These are phyloP conservation scores for Heliothis subflexa DNA, from an alignment of 1,140 invertebrate genomes.

Conservation along the genomic window DNA sequence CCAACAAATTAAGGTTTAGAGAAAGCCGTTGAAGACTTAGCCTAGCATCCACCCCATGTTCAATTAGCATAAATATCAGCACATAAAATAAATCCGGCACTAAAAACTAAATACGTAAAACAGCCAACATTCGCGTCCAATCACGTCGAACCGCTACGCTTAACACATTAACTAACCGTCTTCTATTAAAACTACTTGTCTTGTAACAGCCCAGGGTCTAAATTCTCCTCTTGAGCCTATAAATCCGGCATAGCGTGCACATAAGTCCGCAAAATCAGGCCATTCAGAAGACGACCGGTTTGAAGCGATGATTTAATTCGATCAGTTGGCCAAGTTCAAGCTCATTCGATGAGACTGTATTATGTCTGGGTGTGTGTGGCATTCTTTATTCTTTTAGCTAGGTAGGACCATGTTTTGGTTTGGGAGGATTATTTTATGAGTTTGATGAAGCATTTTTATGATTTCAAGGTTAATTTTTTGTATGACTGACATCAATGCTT, in stretches of 20 bases:
- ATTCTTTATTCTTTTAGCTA: not conserved
- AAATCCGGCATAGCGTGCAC: conserved; percentile 33
- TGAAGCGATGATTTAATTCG: conserved; percentile 38
- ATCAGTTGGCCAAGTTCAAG: conserved; percentile 49
- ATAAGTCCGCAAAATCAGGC: conserved; percentile 38
- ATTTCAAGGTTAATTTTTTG: not conserved
- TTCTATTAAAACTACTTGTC: conserved; percentile 36
- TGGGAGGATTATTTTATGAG: not conserved
- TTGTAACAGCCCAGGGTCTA: conserved; percentile 21
- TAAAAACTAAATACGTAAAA: conserved; percentile 1
- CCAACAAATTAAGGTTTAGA: not conserved
- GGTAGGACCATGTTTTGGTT: not conserved
- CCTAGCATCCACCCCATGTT: too few relatives aligned
- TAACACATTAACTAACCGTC: not conserved
- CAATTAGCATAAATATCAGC: not conserved
- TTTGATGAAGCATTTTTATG: not conserved
- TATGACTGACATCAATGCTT: not conserved
- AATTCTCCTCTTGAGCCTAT: conserved; percentile 30
- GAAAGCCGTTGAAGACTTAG: not conserved
- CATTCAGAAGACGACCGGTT: conserved; percentile 35
- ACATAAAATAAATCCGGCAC: not conserved
- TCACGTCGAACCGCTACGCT: conserved; percentile 3
- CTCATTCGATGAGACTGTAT: conserved; percentile 3
- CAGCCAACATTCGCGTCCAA: conserved; percentile 2
- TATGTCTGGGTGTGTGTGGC: conserved; percentile 7